These are phyloP conservation scores for Zeus faber DNA, from an alignment of 2,113 vertebrate genomes.

Conservation along the genomic window DNA sequence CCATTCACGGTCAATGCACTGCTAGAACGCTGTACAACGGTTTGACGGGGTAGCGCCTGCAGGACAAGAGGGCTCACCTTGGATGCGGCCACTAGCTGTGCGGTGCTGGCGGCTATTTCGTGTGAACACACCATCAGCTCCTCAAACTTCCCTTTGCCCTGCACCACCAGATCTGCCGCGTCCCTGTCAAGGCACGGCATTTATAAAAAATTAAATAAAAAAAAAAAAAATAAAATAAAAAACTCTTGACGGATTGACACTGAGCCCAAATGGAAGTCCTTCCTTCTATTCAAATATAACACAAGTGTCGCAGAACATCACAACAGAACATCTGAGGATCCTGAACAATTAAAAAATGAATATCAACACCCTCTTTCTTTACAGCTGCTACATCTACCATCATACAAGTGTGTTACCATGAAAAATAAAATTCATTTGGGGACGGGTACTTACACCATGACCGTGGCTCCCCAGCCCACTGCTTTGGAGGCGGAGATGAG, in stretches of 20 bases:
- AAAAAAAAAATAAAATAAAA: background rate
- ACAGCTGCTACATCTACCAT: no score
- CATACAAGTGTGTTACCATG: no score
- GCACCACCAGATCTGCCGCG: conserved; percentile 91
- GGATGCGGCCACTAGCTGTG: conserved; percentile 94
- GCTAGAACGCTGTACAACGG: no score
- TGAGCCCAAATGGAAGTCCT: no score
- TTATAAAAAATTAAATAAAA: background rate
- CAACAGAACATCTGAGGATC: no score
- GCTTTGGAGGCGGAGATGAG: conserved; percentile 96
- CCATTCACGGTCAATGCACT: no score
- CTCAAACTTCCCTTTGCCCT: conserved; percentile 94
- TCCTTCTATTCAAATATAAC: no score
- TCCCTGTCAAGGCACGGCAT: conserved; percentile 75
- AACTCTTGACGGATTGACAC: no score
- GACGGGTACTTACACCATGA: conserved; percentile 98
- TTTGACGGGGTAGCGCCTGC: background rate
- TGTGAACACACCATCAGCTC: conserved; percentile 96
- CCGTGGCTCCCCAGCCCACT: conserved; percentile 95
- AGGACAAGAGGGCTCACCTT: conserved; percentile 75
- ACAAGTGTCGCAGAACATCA: no score
- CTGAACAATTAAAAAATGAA: no score
- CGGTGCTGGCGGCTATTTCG: conserved; percentile 94
- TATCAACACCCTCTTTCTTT: no score
- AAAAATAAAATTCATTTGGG: no score